phyloP scores from a whole-genome alignment of 2,113 vertebrate species.

The Archilochus colubris region DNA sequence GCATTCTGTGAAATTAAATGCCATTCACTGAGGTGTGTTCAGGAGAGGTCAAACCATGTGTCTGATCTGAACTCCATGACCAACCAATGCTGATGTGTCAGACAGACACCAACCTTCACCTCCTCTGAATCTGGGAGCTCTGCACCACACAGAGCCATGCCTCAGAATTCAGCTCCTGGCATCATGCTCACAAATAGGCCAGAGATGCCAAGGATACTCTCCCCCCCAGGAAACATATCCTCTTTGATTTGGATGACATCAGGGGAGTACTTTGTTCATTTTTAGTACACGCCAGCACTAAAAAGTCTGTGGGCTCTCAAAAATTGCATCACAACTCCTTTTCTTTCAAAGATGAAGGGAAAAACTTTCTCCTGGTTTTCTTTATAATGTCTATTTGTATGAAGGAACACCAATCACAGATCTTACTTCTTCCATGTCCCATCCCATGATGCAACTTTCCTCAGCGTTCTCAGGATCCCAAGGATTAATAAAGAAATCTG shows the following conservation, averaged over 20 bases:
- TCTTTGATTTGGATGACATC: background rate
- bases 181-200: background rate
- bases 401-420: background rate
- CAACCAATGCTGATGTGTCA: no score
- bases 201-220: background rate
- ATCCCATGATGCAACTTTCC: background rate
- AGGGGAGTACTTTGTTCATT: background rate
- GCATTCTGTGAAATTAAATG: background rate
- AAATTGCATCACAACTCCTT: background rate
- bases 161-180: background rate
- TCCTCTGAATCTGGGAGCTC: background rate
- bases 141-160: background rate
- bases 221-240: background rate
- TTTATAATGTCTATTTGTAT: background rate
- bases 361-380: background rate
- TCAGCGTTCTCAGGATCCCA: background rate
- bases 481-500: background rate
- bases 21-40: background rate
- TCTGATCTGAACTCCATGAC: background rate
- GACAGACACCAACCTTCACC: background rate
- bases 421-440: background rate
- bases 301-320: background rate
- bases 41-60: accelerated
- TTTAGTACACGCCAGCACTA: background rate
- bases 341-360: background rate